Base-by-base conservation (phyloP, 2,888 invertebrate species). In the Colletes collaris region DNA sequence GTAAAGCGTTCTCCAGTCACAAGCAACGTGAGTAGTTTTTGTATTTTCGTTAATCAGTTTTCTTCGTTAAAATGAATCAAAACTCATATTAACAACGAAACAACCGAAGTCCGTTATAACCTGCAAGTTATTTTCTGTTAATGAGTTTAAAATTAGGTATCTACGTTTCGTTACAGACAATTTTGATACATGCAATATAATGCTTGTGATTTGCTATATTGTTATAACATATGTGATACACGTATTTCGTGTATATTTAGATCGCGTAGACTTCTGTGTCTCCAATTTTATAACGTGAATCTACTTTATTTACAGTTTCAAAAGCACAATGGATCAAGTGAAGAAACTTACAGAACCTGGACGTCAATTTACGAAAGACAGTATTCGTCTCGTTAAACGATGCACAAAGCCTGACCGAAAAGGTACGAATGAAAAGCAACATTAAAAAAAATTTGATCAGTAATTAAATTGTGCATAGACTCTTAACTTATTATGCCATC, bases 381-480 rank as follows among this genome's bases (percentile, higher is more conserved):
- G 99, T 46, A 96, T 99, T 91, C 96, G 99, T 94, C 95, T 99
- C 91, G 98, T 99, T 55, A 99, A 99, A 94, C 97, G 99, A 93
- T 99, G 99, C 94, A 99, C 99, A 74, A 99, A 99, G 94, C 99
- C 99, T 70, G 99, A 99, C 93, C 96, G 99, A 92, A 98, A 98
- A 96, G 98, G 98, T 98, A 94, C 82, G 44, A 3, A 19, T 52
- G 7, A 6, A 44, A 5, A 8, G 13, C 4, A 40, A 40, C 0
- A 40, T 40, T 40, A 19, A 40, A 27, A 27, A 27, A 2, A 27
- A 27, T 27, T 55, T 10, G 0, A 7, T 35, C 37, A 59, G 11
- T 11, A 19, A 46, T 59, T 16, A 8, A 27, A 49, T 56, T 7
- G 79, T 66, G 65, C 46, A 11, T 4, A 7, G 4, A 40, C 4